Conservation (phyloP, 2,888 invertebrate species). For the Watsonalla cultraria region DNA sequence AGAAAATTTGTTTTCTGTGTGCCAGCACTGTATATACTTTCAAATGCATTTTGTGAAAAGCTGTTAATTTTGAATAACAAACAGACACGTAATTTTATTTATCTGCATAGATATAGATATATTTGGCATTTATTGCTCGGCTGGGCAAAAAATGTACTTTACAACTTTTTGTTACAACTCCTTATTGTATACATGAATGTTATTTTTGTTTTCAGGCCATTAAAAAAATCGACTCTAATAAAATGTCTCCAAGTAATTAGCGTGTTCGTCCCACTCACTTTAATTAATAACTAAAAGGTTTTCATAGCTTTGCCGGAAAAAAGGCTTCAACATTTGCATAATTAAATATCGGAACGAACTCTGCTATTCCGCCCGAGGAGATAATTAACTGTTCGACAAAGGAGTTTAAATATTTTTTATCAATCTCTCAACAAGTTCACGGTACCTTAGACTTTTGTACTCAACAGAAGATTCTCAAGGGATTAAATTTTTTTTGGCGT, state of each 20-base stretch:
- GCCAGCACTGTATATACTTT: too few relatives aligned
- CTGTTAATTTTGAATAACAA: too few relatives aligned
- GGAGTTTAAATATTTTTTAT: conserved; percentile 38
- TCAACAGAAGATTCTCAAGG: conserved; percentile 24
- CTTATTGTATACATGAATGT: too few relatives aligned
- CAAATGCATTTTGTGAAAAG: too few relatives aligned
- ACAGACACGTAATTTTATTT: too few relatives aligned
- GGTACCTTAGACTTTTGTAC: conserved; percentile 41
- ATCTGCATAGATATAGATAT: too few relatives aligned
- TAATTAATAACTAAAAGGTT: conserved; percentile 40
- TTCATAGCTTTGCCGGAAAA: conserved; percentile 33
- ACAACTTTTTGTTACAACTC: too few relatives aligned
- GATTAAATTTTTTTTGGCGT: conserved; percentile 40
- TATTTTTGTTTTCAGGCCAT: too few relatives aligned
- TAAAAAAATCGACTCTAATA: background rate
- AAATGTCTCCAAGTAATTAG: conserved; percentile 16
- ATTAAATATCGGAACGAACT: conserved; percentile 64
- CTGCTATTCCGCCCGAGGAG: conserved; percentile 38
- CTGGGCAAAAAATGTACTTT: too few relatives aligned
- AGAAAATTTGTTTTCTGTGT: too few relatives aligned
- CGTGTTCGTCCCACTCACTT: conserved; percentile 28
- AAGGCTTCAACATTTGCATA: conserved; percentile 56
- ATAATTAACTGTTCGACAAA: conserved; percentile 56
- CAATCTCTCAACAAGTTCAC: conserved; percentile 27
- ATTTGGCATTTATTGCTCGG: too few relatives aligned